These are phyloP conservation scores for Fabriciana adippe DNA, from an alignment of 2,888 invertebrate genomes.

Conservation along the genomic window DNA sequence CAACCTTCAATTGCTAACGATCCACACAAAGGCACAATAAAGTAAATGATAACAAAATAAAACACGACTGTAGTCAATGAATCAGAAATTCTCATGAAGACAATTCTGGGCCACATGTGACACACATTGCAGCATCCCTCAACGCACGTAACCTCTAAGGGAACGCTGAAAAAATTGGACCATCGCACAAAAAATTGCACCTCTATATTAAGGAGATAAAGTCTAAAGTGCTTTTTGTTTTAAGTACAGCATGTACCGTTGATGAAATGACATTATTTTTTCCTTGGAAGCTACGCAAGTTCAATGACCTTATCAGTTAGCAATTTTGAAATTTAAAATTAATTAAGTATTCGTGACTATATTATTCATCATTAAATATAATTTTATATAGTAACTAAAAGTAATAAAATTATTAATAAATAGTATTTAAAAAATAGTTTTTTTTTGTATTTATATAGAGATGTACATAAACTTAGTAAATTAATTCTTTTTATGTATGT, in stretches of 20 bases:
- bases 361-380: not conserved
- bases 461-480: too few species aligned
- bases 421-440: too few species aligned
- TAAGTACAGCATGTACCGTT: slow-evolving; percentile 31
- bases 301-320: slow-evolving; percentile 53
- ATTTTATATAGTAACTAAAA: not conserved
- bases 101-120: slow-evolving; percentile 64
- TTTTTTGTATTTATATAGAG: too few species aligned
- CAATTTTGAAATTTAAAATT: slow-evolving; percentile 7
- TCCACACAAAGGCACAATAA: slow-evolving; percentile 36
- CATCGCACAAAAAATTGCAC: slow-evolving; percentile 48
- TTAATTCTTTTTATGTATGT: too few species aligned
- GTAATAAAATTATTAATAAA: too few species aligned
- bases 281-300: slow-evolving; percentile 50
- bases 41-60: slow-evolving; percentile 39
- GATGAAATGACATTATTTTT: slow-evolving; percentile 54
- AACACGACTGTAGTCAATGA: slow-evolving; percentile 64
- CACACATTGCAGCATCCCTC: slow-evolving; percentile 67
- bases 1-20: slow-evolving; percentile 24
- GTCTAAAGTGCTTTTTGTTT: slow-evolving; percentile 31
- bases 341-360: not conserved
- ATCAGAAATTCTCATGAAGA: slow-evolving; percentile 77
- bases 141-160: slow-evolving; percentile 60
- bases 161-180: slow-evolving; percentile 70
- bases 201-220: slow-evolving; percentile 46